Base-by-base conservation (phyloP, 2,888 invertebrate genomes). In the Agrochola circellaris region DNA sequence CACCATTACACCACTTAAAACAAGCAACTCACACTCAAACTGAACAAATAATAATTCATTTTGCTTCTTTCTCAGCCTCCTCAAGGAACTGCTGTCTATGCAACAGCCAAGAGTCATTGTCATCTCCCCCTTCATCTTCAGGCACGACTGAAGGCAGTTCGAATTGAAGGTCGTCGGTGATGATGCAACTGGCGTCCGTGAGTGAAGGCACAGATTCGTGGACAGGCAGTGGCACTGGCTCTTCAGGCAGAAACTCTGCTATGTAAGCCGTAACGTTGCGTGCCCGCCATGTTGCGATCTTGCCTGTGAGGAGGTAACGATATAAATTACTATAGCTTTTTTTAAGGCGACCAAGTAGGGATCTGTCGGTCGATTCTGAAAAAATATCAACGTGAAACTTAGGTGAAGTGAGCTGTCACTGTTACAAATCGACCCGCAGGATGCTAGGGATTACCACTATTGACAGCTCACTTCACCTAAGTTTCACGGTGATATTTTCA, bases 211-310 rank as follows among this genome's bases (percentile, higher is more conserved):
- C 85, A 0, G 98, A 98, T 91, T 98, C 98, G 76, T 97, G 97
- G 8, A 97, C 95, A 0, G 97, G 97, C 61, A 98, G 91, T 0
- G 98, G 97, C 0, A 97, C 96, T 0, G 98, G 97, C 87, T 98
- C 98, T 0, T 97, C 97, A 0, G 98, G 98, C 71, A 98, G 91
- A 83, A 98, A 95, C 68, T 98, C 97, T 5, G 97, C 97, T 94
- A 97, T 97, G 91, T 98, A 98, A 0, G 97, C 95, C 0, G 97
- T 97, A 48, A 98, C 97, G 86, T 97, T 97, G 83, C 98, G 97
- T 0, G 98, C 98, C 8, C 97, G 97, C 98, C 98, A 98, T 23
- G 96, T 97, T 68, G 97, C 97, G 81, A 97, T 88, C 87, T 95
- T 96, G 62, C 96, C 96, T 94, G 92, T 38, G 34, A 68, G 0